Base-by-base conservation (phyloP, 1,140 invertebrate species). In the Drosophila sucinea region DNA sequence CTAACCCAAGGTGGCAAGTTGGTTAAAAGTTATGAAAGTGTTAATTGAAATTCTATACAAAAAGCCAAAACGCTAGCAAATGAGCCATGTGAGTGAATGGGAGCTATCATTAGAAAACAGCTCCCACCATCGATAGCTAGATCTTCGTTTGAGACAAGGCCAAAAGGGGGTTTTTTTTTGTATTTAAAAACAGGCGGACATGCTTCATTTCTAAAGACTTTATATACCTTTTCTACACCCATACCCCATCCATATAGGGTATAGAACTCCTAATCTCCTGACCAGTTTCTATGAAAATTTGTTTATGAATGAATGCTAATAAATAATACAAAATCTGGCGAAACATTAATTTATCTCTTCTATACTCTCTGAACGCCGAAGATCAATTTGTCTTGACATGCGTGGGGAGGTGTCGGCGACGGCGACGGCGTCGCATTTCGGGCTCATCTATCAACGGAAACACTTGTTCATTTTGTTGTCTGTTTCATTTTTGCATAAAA, bases 271-370 rank as follows among this genome's bases (percentile, higher is more conserved):
- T n/a, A 32, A 57, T 41, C 64, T 38, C 3, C 38, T 68, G 64
- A 76, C 66, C 69, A 72, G 68, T 67, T 73, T 71, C 38, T 25
- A 8, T 35, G 29, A 65, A 76, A 77, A 80, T 71, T 77, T 79
- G 70, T 65, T 72, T 78, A 77, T 84, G 81, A 83, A 85, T 84
- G 70, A 55, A 57, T 55, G 61, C 67, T 73, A 84, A 89, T 89
- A 78, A 87, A 89, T 75, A 83, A 84, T 63, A 87, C 51, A 77
- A 47, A 80, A 89, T 89, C 66, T 70, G 60, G 67, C 77, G 66
- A 70, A 74, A 74, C 79, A 83, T 77, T 77, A 41, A 27, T 70
- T 67, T 40, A 55, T 57, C 47, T n/a, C 27, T 38, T 11, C 35
- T 17, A 17, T 17, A 38, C 35, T 38, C 35, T 38, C 35, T 11